Evolutionary conservation across 2,797 vertebrate species (phyloP).

Genomic region (Tamandua tetradactyla): DNA sequence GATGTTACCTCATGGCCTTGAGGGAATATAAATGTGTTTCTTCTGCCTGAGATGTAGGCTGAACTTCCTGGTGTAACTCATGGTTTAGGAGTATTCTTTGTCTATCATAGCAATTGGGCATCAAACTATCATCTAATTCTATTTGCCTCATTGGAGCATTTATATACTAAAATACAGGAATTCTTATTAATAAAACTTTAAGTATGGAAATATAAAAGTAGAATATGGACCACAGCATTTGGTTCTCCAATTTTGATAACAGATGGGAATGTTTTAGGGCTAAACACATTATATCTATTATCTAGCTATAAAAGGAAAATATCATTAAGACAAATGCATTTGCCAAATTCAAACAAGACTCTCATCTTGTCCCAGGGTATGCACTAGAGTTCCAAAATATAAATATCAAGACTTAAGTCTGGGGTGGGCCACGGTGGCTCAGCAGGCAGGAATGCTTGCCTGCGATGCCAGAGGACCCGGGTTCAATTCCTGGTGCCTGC

Average conservation of each 20-base stretch:
- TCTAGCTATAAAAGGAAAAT: neutral
- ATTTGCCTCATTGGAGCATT: neutral
- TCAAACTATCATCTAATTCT: neutral
- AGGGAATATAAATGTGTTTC: neutral
- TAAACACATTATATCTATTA: constrained; percentile 34
- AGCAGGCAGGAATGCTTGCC: no score
- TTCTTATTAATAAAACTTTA: constrained; percentile 45
- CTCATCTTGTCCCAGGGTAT: neutral
- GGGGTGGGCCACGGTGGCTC: no score
- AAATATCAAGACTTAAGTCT: neutral
- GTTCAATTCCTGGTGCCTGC: no score
- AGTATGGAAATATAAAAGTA: constrained; percentile 43
- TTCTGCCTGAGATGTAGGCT: neutral
- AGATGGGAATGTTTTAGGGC: neutral
- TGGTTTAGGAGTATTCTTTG: neutral
- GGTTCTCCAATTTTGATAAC: neutral
- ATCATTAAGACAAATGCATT: constrained; percentile 6
- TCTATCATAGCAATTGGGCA: neutral
- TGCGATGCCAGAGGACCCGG: no score
- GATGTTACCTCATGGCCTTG: neutral
- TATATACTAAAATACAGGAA: constrained; percentile 23
- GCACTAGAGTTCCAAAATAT: neutral
- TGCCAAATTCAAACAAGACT: constrained; percentile 38
- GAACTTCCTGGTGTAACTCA: neutral
- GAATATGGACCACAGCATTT: neutral